A percentile compares a stretch with the other conserved stretches of the same genome.
Conservation (phyloP, 2,888 invertebrate genomes). For the Caenorhabditis sp. region DNA sequence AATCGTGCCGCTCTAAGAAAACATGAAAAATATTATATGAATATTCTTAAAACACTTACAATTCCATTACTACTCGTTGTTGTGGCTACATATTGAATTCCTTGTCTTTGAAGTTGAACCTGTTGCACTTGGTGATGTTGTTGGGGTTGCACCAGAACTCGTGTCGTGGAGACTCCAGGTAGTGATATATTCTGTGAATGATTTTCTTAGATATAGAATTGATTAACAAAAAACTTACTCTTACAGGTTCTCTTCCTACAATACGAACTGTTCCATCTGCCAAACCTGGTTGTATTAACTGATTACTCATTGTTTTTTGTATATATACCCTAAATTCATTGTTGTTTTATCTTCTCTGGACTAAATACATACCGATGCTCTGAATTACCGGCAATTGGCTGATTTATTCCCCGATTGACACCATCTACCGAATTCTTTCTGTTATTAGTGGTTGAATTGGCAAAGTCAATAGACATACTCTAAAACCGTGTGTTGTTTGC, state of each 20-base stretch:
- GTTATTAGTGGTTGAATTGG: too few relatives aligned
- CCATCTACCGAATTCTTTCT: too few relatives aligned
- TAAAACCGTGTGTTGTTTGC: too few relatives aligned
- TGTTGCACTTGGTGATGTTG: not conserved
- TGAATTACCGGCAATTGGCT: not conserved
- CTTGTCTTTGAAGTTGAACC: not conserved
- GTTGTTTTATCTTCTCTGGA: too few relatives aligned
- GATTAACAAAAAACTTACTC: too few relatives aligned
- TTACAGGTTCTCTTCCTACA: not conserved
- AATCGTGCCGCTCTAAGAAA: too few relatives aligned
- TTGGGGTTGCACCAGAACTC: not conserved
- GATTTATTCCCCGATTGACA: not conserved
- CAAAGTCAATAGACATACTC: too few relatives aligned
- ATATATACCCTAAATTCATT: conserved; percentile 1
- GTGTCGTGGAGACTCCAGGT: not conserved
- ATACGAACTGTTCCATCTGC: not conserved
- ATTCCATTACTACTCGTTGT: too few relatives aligned
- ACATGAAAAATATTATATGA: too few relatives aligned
- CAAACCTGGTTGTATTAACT: not conserved
- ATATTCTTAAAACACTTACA: too few relatives aligned
- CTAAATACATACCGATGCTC: not conserved
- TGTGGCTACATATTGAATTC: not conserved
- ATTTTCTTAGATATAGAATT: too few relatives aligned
- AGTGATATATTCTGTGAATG: not conserved
- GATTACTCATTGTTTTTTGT: not conserved